Conservation (phyloP, 2,113 vertebrate species). For the Nothoprocta pentlandii region DNA sequence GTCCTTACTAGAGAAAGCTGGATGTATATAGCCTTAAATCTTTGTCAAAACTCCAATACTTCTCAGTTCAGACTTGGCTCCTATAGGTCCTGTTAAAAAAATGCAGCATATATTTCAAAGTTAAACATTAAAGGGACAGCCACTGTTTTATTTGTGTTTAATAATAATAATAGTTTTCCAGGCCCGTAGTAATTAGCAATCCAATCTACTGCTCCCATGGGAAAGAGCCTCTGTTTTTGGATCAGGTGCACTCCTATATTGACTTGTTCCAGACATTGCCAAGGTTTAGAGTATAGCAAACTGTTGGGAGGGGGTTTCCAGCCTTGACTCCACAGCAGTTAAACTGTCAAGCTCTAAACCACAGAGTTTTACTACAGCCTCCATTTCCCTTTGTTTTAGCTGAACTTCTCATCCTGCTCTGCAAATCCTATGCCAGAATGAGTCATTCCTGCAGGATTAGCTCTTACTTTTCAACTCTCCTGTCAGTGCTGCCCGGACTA, state of each 20-base stretch:
- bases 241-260: neutral
- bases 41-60: neutral
- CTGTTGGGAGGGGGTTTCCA: slow-evolving; percentile 66
- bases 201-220: slow-evolving; percentile 41
- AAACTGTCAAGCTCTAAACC: neutral
- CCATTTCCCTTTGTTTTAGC: slow-evolving; percentile 51
- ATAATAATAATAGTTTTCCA: slow-evolving; percentile 59
- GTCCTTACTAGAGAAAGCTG: neutral
- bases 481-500: slow-evolving; percentile 64
- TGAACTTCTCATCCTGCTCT: slow-evolving; percentile 58
- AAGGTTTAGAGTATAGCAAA: slow-evolving; percentile 26
- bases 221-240: slow-evolving; percentile 44
- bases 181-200: slow-evolving; percentile 36
- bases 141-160: slow-evolving; percentile 57
- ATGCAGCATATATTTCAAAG: slow-evolving; percentile 61
- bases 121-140: slow-evolving; percentile 41
- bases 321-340: neutral
- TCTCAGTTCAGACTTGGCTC: slow-evolving; percentile 25
- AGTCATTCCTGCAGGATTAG: slow-evolving; percentile 66
- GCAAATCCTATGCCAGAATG: slow-evolving; percentile 58
- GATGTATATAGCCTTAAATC: neutral
- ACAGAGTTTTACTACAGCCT: slow-evolving; percentile 31
- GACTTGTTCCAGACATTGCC: neutral
- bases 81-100: slow-evolving; percentile 11
- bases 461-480: slow-evolving; percentile 46